Base-by-base conservation (phyloP, 2,888 invertebrate species). In the Acanthosepion lycidas region DNA sequence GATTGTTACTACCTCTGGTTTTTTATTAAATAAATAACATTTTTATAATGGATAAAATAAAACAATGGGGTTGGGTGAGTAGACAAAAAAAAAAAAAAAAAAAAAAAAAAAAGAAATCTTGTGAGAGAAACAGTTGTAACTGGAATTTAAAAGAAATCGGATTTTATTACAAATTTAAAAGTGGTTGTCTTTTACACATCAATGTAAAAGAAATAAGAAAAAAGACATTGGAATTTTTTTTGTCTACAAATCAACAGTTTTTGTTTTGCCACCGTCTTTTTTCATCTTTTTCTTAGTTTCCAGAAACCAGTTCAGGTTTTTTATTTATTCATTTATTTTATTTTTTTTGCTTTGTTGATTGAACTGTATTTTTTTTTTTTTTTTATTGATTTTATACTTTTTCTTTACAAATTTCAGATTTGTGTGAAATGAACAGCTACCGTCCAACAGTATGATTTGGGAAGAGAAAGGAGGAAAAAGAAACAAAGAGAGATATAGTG, bases 121-220 rank as follows among this genome's bases (percentile, higher is more conserved):
- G 18, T n/a, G 78, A 78, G 78, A 78, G 78, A 78, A 78, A 78
- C 78, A 78, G 9, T n/a, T 78, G 78, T 78, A 78, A 78, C 78
- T 78, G 78, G 78, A 78, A 78, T 78, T 78, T 78, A 78, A 78
- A 78, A 78, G 78, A 78, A 78, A 78, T 78, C 78, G 33, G n/a
- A 78, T 78, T 78, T 78, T 78, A 78, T 78, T 78, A 78, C 78
- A 78, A 78, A 78, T 78, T 78, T 78, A 78, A 78, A 78, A 78
- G 78, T 78, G 12, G 78, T 78, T 78, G 78, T 78, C 78, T 78
- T 78, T 78, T 78, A 78, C 78, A 78, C 9, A 78, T 78, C n/a
- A 78, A n/a, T 78, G 78, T 78, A 78, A 78, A 78, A 78, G 78
- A 78, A 78, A 78, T 78, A 78, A 12, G 78, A 78, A 78, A 78